Conservation (phyloP, 92 coral and sea anemone genomes). For the Bergia puertoricense region DNA sequence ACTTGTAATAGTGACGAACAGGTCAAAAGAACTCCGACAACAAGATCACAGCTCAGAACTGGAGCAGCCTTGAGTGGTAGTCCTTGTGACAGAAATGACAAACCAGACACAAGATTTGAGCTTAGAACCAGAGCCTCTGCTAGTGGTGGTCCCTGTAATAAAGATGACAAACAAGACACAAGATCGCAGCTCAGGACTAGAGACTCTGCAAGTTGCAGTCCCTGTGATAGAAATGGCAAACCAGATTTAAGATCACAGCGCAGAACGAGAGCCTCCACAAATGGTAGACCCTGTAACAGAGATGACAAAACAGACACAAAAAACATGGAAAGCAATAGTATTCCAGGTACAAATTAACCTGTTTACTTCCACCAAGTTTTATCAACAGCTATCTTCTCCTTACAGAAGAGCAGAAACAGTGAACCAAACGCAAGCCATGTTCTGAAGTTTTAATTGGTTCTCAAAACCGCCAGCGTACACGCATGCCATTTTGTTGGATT, state of each 20-base stretch:
- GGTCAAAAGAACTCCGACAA: background rate
- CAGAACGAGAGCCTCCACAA: background rate
- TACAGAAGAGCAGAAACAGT: too few relatives aligned
- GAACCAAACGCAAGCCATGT: too few relatives aligned
- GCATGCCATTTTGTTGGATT: too few relatives aligned
- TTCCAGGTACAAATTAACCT: background rate
- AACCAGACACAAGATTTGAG: background rate
- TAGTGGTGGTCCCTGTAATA: background rate
- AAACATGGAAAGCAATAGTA: background rate
- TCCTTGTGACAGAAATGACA: background rate
- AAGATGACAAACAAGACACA: background rate
- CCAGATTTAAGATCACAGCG: background rate
- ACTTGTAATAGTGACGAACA: constrained; percentile 5
- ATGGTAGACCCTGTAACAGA: background rate
- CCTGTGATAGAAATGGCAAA: background rate
- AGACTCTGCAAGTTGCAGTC: background rate
- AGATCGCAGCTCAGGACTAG: background rate
- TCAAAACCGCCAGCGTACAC: too few relatives aligned
- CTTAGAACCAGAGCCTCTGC: background rate
- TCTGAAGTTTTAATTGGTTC: too few relatives aligned
- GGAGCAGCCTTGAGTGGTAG: background rate
- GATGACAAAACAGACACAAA: background rate
- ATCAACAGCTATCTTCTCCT: too few relatives aligned
- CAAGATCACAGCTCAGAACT: constrained; percentile 5
- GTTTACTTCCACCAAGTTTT: too few relatives aligned